Conservation (phyloP, 1,140 invertebrate genomes). For the Aphaenogaster floridana region DNA sequence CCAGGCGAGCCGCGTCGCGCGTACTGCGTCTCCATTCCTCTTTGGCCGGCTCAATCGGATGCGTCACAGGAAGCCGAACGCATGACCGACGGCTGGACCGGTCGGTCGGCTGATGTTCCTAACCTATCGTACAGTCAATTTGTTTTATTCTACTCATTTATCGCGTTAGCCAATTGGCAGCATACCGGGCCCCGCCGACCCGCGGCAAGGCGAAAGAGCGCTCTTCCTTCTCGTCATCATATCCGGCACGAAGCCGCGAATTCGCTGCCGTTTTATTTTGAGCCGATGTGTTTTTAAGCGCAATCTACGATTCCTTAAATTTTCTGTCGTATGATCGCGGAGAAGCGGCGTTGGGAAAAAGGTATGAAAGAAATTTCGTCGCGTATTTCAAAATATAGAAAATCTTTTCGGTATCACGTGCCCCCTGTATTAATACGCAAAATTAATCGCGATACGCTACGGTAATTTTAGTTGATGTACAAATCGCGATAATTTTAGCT, state of each 20-base stretch:
- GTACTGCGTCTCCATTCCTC: conserved; percentile 73
- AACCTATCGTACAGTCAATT: conserved; percentile 74
- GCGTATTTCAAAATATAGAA: neutral
- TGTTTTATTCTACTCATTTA: conserved; percentile 77
- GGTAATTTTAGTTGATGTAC: neutral
- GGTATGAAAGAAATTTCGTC: neutral
- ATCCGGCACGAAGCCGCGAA: conserved; percentile 19
- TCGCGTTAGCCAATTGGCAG: conserved; percentile 78
- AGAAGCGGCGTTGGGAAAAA: neutral
- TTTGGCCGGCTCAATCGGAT: conserved; percentile 70
- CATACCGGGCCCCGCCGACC: conserved; percentile 25
- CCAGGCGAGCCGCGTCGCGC: conserved; percentile 70
- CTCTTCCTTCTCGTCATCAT: conserved; percentile 31
- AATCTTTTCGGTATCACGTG: neutral
- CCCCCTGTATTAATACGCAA: no score
- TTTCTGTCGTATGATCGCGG: neutral
- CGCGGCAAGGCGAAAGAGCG: conserved; percentile 46
- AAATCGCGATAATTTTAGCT: neutral
- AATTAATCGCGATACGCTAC: neutral
- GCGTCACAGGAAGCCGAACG: conserved; percentile 79
- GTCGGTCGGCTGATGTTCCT: conserved; percentile 69
- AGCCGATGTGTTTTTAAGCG: neutral
- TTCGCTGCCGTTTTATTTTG: neutral
- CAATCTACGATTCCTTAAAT: neutral
- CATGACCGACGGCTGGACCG: conserved; percentile 44